phyloP scores from a whole-genome alignment of 2,113 vertebrate species.

The Manacus vitellinus region DNA sequence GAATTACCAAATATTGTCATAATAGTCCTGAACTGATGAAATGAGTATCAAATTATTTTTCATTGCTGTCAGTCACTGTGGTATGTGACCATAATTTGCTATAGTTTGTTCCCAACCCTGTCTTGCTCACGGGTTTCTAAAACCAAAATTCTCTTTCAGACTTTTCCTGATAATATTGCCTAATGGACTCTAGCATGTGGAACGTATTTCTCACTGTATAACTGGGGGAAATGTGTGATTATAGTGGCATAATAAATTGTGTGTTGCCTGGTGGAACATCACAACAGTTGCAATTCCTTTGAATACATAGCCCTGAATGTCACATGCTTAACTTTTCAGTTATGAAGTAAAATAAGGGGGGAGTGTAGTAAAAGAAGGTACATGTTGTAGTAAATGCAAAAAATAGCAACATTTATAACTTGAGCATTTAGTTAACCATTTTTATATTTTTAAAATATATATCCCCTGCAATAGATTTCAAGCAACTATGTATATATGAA shows the following conservation, averaged over 20 bases:
- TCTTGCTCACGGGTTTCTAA: neutral
- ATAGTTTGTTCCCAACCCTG: neutral
- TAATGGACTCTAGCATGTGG: neutral
- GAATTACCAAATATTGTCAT: slow-evolving; percentile 64
- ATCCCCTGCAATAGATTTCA: neutral
- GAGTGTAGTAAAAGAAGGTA: neutral
- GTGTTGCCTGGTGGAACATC: neutral
- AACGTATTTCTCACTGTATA: neutral
- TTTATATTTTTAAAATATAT: neutral
- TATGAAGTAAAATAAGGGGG: neutral
- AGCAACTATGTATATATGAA: neutral
- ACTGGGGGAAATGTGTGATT: neutral
- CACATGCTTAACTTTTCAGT: neutral
- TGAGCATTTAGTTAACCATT: neutral
- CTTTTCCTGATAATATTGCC: neutral
- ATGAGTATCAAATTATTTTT: slow-evolving; percentile 66
- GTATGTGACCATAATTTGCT: slow-evolving; percentile 10
- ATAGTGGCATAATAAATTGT: neutral
- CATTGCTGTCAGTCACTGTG: neutral
- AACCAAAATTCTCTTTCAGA: neutral
- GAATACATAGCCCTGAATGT: neutral
- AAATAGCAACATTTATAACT: neutral
- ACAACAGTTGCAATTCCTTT: neutral
- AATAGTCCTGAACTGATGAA: slow-evolving; percentile 43
- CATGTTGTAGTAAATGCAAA: neutral